Base-by-base conservation (phyloP, 2,888 invertebrate genomes). In the Zygaena filipendulae region DNA sequence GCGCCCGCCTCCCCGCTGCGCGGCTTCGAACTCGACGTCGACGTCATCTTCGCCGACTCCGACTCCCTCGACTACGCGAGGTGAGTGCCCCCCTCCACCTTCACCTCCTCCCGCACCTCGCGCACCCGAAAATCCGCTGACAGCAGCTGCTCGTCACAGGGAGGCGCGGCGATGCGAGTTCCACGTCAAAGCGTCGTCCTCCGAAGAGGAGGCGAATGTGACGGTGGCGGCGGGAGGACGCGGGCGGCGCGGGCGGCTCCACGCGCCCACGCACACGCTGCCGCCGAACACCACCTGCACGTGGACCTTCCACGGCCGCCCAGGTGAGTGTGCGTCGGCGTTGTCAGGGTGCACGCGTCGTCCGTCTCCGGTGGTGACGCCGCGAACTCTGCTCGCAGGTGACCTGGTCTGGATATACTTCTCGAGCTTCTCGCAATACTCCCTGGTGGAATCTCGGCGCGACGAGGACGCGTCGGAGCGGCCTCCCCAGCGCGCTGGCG, bases 351-450 rank as follows among this genome's bases (percentile, higher is more conserved):
- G 4, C 10, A 3, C 6, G 6, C 1, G 6, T 11, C n/a, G 4
- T 3, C 12, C 26, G 13, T 6, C 11, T 12, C 7, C 9, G n/a
- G n/a, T 9, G 8, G n/a, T 19, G 23, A 18, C 14, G 16, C 19
- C 5, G n/a, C 14, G 14, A 1, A 3, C 21, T 10, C 8, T 9
- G n/a, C n/a, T n/a, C n/a, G n/a, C 49, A 79, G 84, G 87, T 27
- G 92, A 92, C 59, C 83, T 90, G 36, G 87, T 94, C 31, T 94
- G 94, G 94, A 81, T 93, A 43, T 92, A 91, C 66, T 93, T 93
- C 60, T 86, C 91, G 39, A 91, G 91, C 39, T 93, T 91, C 70
- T 89, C 88, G 43, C 89, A 92, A 47, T 85, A 91, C 52, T 89
- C 90, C 38, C 72, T 91, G 36, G 77, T 87, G 45, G 77, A 75